Base-by-base conservation (phyloP, 2,888 invertebrate genomes). In the Trypoxylon attenuatum region DNA sequence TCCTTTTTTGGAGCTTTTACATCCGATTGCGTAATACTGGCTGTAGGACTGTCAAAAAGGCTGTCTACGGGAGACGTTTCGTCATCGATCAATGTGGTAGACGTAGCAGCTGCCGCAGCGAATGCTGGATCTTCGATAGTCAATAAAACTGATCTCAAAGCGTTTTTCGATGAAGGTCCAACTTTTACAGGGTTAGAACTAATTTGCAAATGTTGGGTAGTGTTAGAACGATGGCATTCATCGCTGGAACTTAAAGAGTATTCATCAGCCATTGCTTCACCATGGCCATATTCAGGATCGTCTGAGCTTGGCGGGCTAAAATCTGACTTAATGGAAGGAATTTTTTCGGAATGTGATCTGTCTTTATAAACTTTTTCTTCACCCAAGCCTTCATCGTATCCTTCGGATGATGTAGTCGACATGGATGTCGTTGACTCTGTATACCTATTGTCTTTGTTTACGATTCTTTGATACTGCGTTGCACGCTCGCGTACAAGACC, bases 1-100 rank as follows among this genome's bases (percentile, higher is more conserved):
- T 88, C 88, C 73, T 88, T 88, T 59, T 87, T 88, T 62, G 88
- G 87, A 0, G 49, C 46, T 5, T 84, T 73, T 61, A 88, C 88
- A n/a, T 84, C 84, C 1, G 82, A 82, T 21, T 85, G 83, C 0
- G 86, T 84, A 46, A 86, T 83, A 67, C 86, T 87, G 72, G 91
- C 92, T 49, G 91, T 91, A 8, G 90, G 91, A 77, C 92, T 92
- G 29, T 91, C 91, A 66, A 94, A 92, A 49, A 94, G 87, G 81
- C 94, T 94, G 76, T 94, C 94, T 0, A 94, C 94, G 10, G 95
- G 95, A 0, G 94, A 94, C 0, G 94, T 94, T 82, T 95, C 95
- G 78, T 95, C 95, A 69, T 94, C 94, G 23, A 95, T 88, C 25
- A 95, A 87, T 59, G 91, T 91, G 38, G 91, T 91, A 0, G 91